Conservation (phyloP, 1,140 invertebrate species). For the Brachionus manjavacas region DNA sequence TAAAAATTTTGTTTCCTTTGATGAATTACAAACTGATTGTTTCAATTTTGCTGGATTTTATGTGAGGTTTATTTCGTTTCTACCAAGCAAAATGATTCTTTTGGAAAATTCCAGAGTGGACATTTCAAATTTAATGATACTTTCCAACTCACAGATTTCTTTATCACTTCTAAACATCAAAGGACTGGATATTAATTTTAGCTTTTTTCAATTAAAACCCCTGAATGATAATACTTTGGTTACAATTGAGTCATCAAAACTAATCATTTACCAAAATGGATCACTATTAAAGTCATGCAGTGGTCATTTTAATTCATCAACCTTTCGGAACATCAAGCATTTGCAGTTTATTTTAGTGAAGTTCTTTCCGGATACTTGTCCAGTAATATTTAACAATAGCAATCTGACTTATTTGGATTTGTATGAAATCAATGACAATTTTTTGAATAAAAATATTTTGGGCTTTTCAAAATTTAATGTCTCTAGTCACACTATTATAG, state of each 20-base stretch:
- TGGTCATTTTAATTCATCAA: not conserved
- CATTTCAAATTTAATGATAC: not conserved
- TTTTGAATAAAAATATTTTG: not conserved
- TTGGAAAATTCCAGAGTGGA: not conserved
- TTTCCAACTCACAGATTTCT: not conserved
- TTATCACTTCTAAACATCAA: not conserved
- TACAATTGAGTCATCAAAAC: not conserved
- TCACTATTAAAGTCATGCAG: not conserved
- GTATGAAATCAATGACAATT: not conserved
- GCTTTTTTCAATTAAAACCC: not conserved
- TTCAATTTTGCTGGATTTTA: not conserved
- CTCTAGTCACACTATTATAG: not conserved
- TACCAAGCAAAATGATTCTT: not conserved
- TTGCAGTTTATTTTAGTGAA: not conserved
- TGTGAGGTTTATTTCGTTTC: not conserved
- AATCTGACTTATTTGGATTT: not conserved
- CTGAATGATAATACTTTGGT: not conserved
- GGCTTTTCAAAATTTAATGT: not conserved
- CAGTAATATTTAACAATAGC: not conserved
- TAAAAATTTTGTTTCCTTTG: not conserved
- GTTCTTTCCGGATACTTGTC: not conserved
- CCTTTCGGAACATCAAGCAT: not conserved
- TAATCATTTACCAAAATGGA: not conserved
- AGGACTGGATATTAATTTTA: not conserved
- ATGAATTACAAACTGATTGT: not conserved